Base-by-base conservation (phyloP, 2,888 invertebrate genomes). In the Leptopilina syphax region DNA sequence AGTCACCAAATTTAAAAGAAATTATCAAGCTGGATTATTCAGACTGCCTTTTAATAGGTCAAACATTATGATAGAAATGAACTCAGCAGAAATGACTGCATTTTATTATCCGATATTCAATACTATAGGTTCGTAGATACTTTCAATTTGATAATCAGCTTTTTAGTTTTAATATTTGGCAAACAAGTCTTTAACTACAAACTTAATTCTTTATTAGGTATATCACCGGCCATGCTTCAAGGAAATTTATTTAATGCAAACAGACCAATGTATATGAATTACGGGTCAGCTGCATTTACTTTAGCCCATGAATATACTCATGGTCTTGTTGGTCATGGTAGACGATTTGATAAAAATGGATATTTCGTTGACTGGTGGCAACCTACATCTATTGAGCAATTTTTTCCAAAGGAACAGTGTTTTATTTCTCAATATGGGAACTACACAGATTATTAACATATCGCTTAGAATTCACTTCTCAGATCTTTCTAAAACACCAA, bases 281-380 rank as follows among this genome's bases (percentile, higher is more conserved):
- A 96, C 87, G 97, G 97, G 41, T 96, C 96, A 4, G 97, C 98
- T 84, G 97, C 97, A 1, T 97, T 96, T 88, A 96, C 97, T 8
- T 97, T 97, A 87, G 97, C 97, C 0, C 97, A 98, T 89, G 97
- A 97, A 93, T 97, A 98, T 78, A 97, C 97, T 0, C 97, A 98
- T 89, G 97, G 97, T 13, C 97, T 97, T 87, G 97, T 97, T 90
- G 96, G 97, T 89, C 91, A 94, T 94, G 97, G 98, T 76, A 95
- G 98, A 70, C 97, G 98, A 93, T 98, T 97, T 89, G 98, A 98
- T 92, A 96, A 96, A 84, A 94, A 97, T 83, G 98, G 98, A 13
- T 98, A 98, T 92, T 93, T 98, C 84, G 95, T 96, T 0, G 97
- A 98, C 89, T 98, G 98, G 98, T 98, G 98, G 98, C 95, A 96